phyloP scores from a whole-genome alignment of 2,888 invertebrate genomes.

The Microplitis manilae region DNA sequence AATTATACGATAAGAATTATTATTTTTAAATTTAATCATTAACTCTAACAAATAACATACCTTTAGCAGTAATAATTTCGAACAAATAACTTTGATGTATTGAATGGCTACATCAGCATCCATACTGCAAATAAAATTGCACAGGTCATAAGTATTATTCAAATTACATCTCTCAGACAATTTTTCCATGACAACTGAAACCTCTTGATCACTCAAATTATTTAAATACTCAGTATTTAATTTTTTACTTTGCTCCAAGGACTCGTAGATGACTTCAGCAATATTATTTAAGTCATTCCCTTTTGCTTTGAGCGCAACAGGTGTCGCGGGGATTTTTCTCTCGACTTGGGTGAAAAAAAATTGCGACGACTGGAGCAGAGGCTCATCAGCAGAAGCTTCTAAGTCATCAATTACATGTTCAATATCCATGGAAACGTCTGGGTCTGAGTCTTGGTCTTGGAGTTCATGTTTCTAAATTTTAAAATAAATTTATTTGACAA shows the following conservation, averaged over 20 bases:
- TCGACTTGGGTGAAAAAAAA: slow-evolving; percentile 33
- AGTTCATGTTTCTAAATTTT: background rate
- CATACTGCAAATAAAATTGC: slow-evolving; percentile 55
- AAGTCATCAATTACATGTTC: background rate
- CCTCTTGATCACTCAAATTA: slow-evolving; percentile 53
- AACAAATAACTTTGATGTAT: slow-evolving; percentile 55
- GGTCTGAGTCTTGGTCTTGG: background rate
- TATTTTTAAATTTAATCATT: background rate
- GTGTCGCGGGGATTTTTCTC: background rate
- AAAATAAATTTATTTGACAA: no score
- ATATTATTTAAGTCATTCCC: slow-evolving; percentile 47
- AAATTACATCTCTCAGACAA: slow-evolving; percentile 54
- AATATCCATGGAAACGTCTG: slow-evolving; percentile 17
- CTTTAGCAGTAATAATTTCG: slow-evolving; percentile 58
- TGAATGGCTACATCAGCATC: slow-evolving; percentile 54
- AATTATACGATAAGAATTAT: background rate
- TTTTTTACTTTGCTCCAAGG: slow-evolving; percentile 55
- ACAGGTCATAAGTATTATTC: slow-evolving; percentile 59
- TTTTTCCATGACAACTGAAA: slow-evolving; percentile 49
- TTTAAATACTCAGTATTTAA: slow-evolving; percentile 53
- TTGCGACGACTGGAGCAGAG: slow-evolving; percentile 6
- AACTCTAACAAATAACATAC: slow-evolving; percentile 47
- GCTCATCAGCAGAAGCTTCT: slow-evolving; percentile 5
- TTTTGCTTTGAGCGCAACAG: background rate
- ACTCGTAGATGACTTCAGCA: slow-evolving; percentile 55